Percentiles rank a stretch among this genome's conserved stretches.
phyloP scores from a whole-genome alignment of 2,113 vertebrate genomes.

The Melanocharis versteri region DNA sequence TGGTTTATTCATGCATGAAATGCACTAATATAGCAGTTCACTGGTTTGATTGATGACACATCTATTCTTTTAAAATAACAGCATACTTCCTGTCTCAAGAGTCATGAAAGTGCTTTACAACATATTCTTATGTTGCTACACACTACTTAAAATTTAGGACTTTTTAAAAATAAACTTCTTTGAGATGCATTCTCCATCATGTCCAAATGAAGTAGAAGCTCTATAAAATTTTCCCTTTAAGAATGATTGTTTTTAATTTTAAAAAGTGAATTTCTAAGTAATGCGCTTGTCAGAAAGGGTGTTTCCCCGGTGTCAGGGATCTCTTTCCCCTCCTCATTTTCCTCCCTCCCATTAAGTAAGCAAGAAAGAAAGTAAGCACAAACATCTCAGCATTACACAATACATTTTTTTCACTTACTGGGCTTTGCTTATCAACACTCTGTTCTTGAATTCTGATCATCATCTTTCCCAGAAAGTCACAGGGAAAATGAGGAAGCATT shows the following conservation, averaged over 20 bases:
- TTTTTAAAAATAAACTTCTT: neutral
- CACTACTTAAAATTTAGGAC: neutral
- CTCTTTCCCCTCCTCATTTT: neutral
- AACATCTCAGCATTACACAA: neutral
- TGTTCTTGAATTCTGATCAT: neutral
- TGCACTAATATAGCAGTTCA: neutral
- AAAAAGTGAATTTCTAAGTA: neutral
- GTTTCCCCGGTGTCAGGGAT: neutral
- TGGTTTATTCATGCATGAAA: slow-evolving; percentile 25
- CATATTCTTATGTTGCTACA: neutral
- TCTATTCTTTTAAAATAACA: neutral
- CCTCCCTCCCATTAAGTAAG: neutral
- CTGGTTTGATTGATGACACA: neutral
- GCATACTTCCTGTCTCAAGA: neutral
- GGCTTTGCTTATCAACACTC: neutral
- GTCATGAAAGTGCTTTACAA: neutral
- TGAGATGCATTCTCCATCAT: neutral
- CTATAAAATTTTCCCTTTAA: neutral
- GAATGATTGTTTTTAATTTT: neutral
- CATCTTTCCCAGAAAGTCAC: neutral
- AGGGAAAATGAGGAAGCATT: neutral
- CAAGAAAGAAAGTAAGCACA: neutral
- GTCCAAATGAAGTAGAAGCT: neutral
- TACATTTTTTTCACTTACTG: neutral
- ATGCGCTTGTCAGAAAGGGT: neutral